Conservation (phyloP, 1,140 invertebrate species). For the Dendroctonus valens region DNA sequence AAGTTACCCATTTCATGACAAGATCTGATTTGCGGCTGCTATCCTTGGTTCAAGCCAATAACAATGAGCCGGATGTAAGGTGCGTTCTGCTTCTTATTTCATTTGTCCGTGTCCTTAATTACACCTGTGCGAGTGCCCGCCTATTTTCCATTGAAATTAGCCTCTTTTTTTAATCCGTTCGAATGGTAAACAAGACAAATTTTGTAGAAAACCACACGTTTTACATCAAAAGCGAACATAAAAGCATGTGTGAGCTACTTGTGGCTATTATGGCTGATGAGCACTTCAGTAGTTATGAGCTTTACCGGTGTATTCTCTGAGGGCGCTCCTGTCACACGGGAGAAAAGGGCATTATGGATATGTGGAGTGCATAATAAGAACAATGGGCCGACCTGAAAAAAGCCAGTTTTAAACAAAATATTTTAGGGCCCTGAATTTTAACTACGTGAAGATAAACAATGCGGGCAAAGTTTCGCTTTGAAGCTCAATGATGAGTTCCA, state of each 20-base stretch:
- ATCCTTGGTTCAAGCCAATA: constrained; percentile 27
- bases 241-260: constrained; percentile 48
- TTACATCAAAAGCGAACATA: constrained; percentile 46
- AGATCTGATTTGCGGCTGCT: constrained; percentile 32
- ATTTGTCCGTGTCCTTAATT: constrained; percentile 11
- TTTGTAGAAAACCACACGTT: constrained; percentile 48
- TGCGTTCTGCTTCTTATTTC: constrained; percentile 29
- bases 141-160: constrained; percentile 1
- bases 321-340: constrained; percentile 34
- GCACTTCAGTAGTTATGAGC: constrained; percentile 44
- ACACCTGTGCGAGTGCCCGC: constrained; percentile 2
- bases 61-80: constrained; percentile 33
- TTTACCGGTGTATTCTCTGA: constrained; percentile 37
- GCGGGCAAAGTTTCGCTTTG: no score
- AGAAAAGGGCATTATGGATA: constrained; percentile 40
- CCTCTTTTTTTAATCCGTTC: no score
- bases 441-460: background rate
- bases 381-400: constrained; percentile 25
- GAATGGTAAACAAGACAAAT: constrained; percentile 46
- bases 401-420: constrained; percentile 34
- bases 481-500: no score
- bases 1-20: constrained; percentile 9
- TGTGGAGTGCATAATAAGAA: constrained; percentile 35
- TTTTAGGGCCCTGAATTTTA: constrained; percentile 16
- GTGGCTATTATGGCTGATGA: constrained; percentile 47